A percentile compares a stretch with the other conserved stretches of the same genome.
phyloP scores from a whole-genome alignment of 1,140 invertebrate genomes.

The Drosophila truncata region DNA sequence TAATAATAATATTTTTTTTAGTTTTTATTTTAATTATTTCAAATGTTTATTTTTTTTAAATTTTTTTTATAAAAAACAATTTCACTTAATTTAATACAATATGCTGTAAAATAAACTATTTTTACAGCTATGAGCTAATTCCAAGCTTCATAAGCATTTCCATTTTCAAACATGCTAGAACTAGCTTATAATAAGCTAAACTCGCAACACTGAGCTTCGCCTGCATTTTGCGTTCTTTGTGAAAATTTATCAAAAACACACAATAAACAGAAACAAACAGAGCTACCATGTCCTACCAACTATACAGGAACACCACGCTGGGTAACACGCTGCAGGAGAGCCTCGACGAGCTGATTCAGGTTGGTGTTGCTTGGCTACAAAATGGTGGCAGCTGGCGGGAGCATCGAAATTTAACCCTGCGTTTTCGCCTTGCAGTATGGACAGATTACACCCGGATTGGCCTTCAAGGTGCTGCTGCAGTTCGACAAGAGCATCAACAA shows the following conservation, averaged over 20 bases:
- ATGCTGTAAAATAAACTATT: too few species aligned
- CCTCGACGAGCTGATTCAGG: slow-evolving; percentile 96
- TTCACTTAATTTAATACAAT: too few species aligned
- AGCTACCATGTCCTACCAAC: slow-evolving; percentile 94
- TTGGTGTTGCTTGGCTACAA: slow-evolving; percentile 76
- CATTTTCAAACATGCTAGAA: too few species aligned
- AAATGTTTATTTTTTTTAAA: too few species aligned
- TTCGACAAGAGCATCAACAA: slow-evolving; percentile 99
- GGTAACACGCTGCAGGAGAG: slow-evolving; percentile 98
- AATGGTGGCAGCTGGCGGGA: slow-evolving; percentile 35
- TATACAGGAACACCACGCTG: slow-evolving; percentile 98
- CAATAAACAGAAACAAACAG: background rate
- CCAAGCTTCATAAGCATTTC: too few species aligned
- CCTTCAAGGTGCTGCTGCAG: slow-evolving; percentile 96
- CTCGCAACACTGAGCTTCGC: too few species aligned
- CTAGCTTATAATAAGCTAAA: too few species aligned
- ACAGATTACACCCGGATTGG: slow-evolving; percentile 96
- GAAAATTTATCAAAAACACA: slow-evolving; percentile 4
- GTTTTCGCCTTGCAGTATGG: slow-evolving; percentile 91
- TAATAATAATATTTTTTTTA: too few species aligned
- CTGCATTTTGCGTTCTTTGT: slow-evolving; percentile 7
- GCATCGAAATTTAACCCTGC: slow-evolving; percentile 32
- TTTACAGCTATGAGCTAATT: too few species aligned
- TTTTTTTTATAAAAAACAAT: too few species aligned
- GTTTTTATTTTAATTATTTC: too few species aligned